phyloP scores from a whole-genome alignment of 2,888 invertebrate species.

The Microctonus brassicae region DNA sequence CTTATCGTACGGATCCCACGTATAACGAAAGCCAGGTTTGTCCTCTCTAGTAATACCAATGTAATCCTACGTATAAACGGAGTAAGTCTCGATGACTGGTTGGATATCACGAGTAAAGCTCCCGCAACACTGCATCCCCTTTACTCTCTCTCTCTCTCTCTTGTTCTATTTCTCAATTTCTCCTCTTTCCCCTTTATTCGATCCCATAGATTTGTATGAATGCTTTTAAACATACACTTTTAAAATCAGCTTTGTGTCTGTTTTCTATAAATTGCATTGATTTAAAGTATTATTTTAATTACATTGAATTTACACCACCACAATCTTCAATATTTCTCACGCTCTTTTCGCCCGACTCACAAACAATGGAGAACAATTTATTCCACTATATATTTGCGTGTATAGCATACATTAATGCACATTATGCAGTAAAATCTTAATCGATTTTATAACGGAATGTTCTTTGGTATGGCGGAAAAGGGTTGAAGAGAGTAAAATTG shows the following conservation, averaged over 20 bases:
- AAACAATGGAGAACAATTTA: constrained; percentile 65
- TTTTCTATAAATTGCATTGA: neutral
- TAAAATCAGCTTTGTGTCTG: neutral
- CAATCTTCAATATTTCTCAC: constrained; percentile 48
- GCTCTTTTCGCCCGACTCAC: constrained; percentile 58
- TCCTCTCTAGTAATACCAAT: constrained; percentile 54
- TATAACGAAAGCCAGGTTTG: constrained; percentile 29
- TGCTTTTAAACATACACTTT: neutral
- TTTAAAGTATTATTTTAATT: constrained; percentile 54
- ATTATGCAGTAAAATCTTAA: constrained; percentile 54
- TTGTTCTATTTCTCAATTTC: constrained; percentile 7
- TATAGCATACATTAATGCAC: constrained; percentile 30
- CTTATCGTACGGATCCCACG: constrained; percentile 27
- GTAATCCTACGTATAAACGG: constrained; percentile 65
- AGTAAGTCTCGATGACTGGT: constrained; percentile 65
- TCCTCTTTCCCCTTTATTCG: neutral
- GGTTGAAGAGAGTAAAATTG: constrained; percentile 40
- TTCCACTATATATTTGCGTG: constrained; percentile 48
- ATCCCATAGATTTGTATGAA: neutral
- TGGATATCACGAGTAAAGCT: constrained; percentile 51
- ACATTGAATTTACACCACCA: constrained; percentile 56
- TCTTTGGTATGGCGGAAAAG: constrained; percentile 51
- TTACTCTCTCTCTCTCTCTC: neutral
- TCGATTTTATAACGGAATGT: constrained; percentile 56
- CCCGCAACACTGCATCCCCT: constrained; percentile 20